Evolutionary conservation across 2,888 invertebrate species (phyloP).

Genomic region (Cacoxenus indagator): DNA sequence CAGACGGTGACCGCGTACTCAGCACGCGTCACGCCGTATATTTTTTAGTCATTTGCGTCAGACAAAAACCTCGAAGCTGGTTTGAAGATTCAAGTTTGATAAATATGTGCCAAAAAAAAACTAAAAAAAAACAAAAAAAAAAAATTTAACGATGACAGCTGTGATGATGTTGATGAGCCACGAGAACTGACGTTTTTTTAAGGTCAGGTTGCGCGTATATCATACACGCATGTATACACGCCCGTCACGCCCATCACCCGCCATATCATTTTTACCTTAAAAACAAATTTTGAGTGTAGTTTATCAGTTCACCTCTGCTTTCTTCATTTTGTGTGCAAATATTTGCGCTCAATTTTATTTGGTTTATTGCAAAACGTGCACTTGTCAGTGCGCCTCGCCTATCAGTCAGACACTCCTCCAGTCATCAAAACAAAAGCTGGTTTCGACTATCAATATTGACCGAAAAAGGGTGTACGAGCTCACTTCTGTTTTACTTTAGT

Average conservation of each 20-base stretch:
- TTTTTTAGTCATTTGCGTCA: conserved; percentile 6
- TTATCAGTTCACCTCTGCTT: not conserved
- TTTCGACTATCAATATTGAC: conserved; percentile 45
- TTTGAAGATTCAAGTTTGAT: not conserved
- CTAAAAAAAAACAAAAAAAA: not conserved
- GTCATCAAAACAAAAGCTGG: conserved; percentile 21
- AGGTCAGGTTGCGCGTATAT: not conserved
- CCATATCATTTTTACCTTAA: not conserved
- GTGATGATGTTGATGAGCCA: not conserved
- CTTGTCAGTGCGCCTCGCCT: conserved; percentile 14
- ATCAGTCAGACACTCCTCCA: conserved; percentile 17
- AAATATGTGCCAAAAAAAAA: not conserved
- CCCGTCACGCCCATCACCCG: conserved; percentile 3
- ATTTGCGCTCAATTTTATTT: conserved; percentile 50
- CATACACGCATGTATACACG: too few relatives aligned
- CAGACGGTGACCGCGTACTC: conserved; percentile 34
- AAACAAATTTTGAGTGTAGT: too few relatives aligned
- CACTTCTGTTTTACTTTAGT: not conserved
- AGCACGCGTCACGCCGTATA: conserved; percentile 51
- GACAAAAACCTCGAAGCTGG: not conserved
- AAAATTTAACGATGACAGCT: not conserved
- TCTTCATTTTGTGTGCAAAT: conserved; percentile 21
- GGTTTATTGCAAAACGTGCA: conserved; percentile 42
- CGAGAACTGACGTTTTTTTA: too few relatives aligned
- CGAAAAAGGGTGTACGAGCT: conserved; percentile 37